Evolutionary conservation across 2,888 invertebrate genomes (phyloP), one percentile per base, ranked within the genome.

Genomic region (Dicycla oo): DNA sequence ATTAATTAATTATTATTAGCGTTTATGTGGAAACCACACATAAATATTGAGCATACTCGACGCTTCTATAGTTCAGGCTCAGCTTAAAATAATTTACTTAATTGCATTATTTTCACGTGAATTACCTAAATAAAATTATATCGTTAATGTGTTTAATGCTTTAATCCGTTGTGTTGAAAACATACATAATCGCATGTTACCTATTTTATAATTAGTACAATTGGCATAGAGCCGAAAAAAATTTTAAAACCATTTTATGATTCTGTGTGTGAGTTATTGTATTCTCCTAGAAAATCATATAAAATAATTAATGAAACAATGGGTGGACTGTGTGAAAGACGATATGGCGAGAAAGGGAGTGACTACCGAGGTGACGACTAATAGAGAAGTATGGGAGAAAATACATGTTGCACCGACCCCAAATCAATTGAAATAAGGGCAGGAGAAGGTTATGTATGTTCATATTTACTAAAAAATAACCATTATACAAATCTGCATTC

Each of bases 61-160:
- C 7, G 45, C 20, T 4, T 18, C 7, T 18, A 38, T 23, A 26
- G 23, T 34, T 43, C 20, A 57, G 10, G 18, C 26, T 38, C 20
- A 45, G 54, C 10, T 73, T 73, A 68, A 71, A 79, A 62, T 62
- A 47, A 73, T 79, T 62, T 62, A 61, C 34, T 51, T 34, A 40
- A 68, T 74, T 62, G 23, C 23, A 79, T 67, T 79, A 73, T 58
- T 62, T 47, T 57, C 11, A 49, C 53, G 23, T 72, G 53, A 63
- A 77, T 69, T 53, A 49, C 18, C 53, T 45, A 61, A 60, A 78
- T 68, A n/a, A 60, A 63, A 64, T 81, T 76, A 49, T 45, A 67
- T 34, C 53, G 23, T 38, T 66, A 63, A 64, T 61, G 26, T 34
- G 56, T 43, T 67, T 66, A 63, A 64, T 64, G 69, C 20, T 54